Base-by-base conservation (phyloP, 2,888 invertebrate genomes). In the Galeopsomyia nigrocyanea region DNA sequence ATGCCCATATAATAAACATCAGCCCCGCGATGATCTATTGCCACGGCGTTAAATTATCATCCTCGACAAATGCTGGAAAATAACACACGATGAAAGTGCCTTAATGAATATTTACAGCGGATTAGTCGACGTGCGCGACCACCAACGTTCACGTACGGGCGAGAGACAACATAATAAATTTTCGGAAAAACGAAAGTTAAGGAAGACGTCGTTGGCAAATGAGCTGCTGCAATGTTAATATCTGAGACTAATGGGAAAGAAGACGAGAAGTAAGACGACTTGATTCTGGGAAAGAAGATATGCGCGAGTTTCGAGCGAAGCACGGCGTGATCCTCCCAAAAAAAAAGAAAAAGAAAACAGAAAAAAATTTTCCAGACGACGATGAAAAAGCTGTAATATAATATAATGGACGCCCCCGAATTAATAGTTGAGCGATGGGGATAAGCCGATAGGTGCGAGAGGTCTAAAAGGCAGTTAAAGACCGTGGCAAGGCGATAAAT, bases 51-150 rank as follows among this genome's bases (percentile, higher is more conserved):
- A 71, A 71, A 61, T 66, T 55, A 50, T 53, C n/a, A 49, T 60
- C 31, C 65, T 60, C 31, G 62, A 61, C 61, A 55, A 31, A 68
- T 55, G 55, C 62, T 56, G 17, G 62, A 22, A 56, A 68, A 61
- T 61, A 55, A 62, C n/a, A 31, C 22, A 31, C 31, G 26, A 57
- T 49, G 55, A 68, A 68, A 68, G 47, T 61, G 56, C 55, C 55
- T 55, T 56, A 61, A 62, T 68, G 68, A 68, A 68, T 62, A 68
- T 68, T 68, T 62, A 68, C 68, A 55, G 31, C n/a, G 53, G 61
- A 56, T 62, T 39, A 49, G 62, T 68, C 61, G 51, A n/a, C n/a
- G n/a, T 26, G 39, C 39, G 39, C 55, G 53, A 31, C 68, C 68
- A 56, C 61, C 61, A 19, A 47, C 46, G 60, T 19, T n/a, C 3